These are phyloP conservation scores for Mormyrus proboscirostris DNA, from an alignment of 2,797 vertebrate species.

Conservation along the genomic window DNA sequence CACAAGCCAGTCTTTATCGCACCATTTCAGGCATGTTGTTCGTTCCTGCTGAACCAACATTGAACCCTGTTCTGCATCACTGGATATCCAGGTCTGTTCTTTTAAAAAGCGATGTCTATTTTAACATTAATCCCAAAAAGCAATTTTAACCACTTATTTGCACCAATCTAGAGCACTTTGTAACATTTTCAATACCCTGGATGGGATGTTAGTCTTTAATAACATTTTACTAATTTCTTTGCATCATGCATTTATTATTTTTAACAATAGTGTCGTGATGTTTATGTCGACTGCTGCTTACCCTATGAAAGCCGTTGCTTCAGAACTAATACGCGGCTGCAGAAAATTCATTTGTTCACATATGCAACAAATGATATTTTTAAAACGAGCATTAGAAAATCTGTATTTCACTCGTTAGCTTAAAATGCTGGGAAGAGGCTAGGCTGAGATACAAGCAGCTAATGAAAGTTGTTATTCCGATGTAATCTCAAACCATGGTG, in stretches of 20 bases:
- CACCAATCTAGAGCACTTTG: neutral
- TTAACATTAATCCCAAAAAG: neutral
- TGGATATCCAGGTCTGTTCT: neutral
- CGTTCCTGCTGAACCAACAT: neutral
- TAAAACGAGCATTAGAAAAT: neutral
- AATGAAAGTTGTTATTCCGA: neutral
- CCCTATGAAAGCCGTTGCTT: neutral
- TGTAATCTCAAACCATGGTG: too few species aligned
- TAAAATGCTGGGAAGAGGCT: neutral
- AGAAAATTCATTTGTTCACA: neutral
- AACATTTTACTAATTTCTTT: neutral
- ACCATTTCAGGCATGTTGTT: neutral
- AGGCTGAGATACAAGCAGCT: neutral
- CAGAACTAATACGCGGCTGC: neutral
- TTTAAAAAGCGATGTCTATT: neutral
- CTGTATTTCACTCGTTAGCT: neutral
- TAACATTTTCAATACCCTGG: neutral
- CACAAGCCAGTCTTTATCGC: slow-evolving; percentile 2
- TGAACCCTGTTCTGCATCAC: neutral
- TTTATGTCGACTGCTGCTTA: neutral
- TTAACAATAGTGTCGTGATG: neutral
- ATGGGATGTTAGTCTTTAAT: neutral
- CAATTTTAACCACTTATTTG: neutral
- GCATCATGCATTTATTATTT: neutral
- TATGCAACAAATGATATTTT: neutral